Evolutionary conservation across 2,888 invertebrate species (phyloP).

Genomic region (Smittia sp.): DNA sequence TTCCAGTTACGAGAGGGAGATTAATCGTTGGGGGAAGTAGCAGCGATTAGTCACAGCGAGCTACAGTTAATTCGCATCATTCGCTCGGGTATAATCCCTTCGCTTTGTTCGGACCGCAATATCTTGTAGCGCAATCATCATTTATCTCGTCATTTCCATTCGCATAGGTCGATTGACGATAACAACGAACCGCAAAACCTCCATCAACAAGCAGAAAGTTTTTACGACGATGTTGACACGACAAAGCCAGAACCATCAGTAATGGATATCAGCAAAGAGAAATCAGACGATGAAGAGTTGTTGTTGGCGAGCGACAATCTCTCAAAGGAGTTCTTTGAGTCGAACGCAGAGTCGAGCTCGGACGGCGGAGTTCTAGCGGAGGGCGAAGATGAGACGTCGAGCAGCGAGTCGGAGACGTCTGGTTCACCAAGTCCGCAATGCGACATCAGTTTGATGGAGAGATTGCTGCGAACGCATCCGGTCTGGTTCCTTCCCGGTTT

Average conservation of each 20-base stretch:
- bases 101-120: neutral
- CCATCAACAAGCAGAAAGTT: slow-evolving; percentile 28
- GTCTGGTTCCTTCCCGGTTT: slow-evolving; percentile 95
- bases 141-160: neutral
- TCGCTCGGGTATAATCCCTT: slow-evolving; percentile 34
- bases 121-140: neutral
- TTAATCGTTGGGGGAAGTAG: slow-evolving; percentile 35
- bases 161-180: slow-evolving; percentile 36
- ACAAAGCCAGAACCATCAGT: slow-evolving; percentile 16
- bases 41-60: slow-evolving; percentile 35
- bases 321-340: slow-evolving; percentile 47
- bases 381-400: slow-evolving; percentile 59
- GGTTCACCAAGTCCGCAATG: slow-evolving; percentile 66
- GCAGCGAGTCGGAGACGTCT: slow-evolving; percentile 61
- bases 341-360: slow-evolving; percentile 55
- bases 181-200: slow-evolving; percentile 4
- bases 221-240: slow-evolving; percentile 40
- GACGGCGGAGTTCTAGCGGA: slow-evolving; percentile 59
- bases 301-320: slow-evolving; percentile 33
- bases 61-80: slow-evolving; percentile 34
- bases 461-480: slow-evolving; percentile 86
- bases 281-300: slow-evolving; percentile 37
- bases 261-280: slow-evolving; percentile 35
- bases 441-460: slow-evolving; percentile 80
- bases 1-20: slow-evolving; percentile 32